A percentile compares a stretch with the other conserved stretches of the same genome.
phyloP scores from a whole-genome alignment of 2,888 invertebrate genomes.

The Campoplex nolae region DNA sequence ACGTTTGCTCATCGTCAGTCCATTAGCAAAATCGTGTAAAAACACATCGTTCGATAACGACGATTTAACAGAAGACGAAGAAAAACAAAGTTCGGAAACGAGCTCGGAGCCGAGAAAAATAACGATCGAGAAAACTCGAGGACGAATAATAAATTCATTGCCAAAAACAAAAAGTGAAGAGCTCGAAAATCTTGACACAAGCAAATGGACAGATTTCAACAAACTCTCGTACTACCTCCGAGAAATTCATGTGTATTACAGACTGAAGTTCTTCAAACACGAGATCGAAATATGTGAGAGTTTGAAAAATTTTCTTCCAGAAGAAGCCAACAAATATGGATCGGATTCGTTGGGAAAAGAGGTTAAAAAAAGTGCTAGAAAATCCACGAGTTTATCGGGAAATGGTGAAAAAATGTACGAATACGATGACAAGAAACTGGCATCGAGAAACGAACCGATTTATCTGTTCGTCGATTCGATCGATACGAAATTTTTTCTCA shows the following conservation, averaged over 20 bases:
- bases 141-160: not conserved
- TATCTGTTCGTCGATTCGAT: conserved; percentile 76
- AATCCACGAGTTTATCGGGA: not conserved
- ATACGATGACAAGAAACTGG: conserved; percentile 53
- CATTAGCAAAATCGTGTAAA: conserved; percentile 64
- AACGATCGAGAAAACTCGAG: not conserved
- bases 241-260: conserved; percentile 74
- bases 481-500: conserved; percentile 73
- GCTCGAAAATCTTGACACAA: conserved; percentile 52
- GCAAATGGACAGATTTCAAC: conserved; percentile 77
- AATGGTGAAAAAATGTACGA: conserved; percentile 33
- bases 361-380: conserved; percentile 31
- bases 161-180: conserved; percentile 11
- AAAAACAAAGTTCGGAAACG: conserved; percentile 12
- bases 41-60: conserved; percentile 30
- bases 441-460: conserved; percentile 72
- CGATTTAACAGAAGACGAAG: conserved; percentile 21
- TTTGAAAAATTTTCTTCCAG: not conserved
- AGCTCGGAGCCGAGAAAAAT: not conserved
- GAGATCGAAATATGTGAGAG: conserved; percentile 61
- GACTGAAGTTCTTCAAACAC: conserved; percentile 72
- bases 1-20: conserved; percentile 72
- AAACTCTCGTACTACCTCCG: conserved; percentile 71
- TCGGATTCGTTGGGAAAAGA: conserved; percentile 32
- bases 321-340: conserved; percentile 33